Conservation (phyloP, 2,797 vertebrate genomes). For the Paramormyrops hopkinsi region DNA sequence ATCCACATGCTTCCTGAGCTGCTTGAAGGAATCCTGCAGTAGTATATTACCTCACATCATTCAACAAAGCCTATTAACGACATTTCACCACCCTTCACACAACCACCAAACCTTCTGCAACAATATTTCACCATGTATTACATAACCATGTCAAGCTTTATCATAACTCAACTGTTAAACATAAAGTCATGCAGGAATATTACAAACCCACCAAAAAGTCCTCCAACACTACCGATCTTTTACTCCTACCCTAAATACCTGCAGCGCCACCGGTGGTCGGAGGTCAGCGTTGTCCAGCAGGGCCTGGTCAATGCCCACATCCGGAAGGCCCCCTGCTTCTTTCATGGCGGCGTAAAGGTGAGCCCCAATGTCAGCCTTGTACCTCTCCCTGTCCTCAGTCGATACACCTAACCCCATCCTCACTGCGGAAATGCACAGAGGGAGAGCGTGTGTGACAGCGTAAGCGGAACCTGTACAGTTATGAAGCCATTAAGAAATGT, state of each 20-base stretch:
- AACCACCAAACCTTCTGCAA: not conserved
- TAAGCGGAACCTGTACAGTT: not conserved
- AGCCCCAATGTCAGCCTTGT: constrained; percentile 35
- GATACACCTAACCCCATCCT: constrained; percentile 55
- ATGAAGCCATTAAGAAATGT: not conserved
- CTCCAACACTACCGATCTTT: not conserved
- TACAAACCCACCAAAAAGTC: not conserved
- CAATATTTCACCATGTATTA: not conserved
- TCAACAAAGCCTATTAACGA: not conserved
- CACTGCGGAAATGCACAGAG: not conserved
- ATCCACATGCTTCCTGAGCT: constrained; percentile 50
- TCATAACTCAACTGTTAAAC: not conserved
- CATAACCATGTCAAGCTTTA: not conserved
- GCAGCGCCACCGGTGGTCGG: constrained; percentile 33
- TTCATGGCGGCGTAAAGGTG: constrained; percentile 49
- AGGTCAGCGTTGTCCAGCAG: constrained; percentile 31
- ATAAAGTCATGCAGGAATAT: not conserved
- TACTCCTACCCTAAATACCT: constrained; percentile 15
- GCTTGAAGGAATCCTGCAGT: constrained; percentile 44
- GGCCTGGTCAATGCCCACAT: constrained; percentile 44
- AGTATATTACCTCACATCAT: not conserved
- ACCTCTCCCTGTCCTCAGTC: constrained; percentile 39
- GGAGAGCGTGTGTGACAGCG: not conserved
- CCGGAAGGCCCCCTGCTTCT: constrained; percentile 41
- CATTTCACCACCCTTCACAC: not conserved